Base-by-base conservation (phyloP, 53 echinoderm and acorn worm species). In the Arbacia lixula region DNA sequence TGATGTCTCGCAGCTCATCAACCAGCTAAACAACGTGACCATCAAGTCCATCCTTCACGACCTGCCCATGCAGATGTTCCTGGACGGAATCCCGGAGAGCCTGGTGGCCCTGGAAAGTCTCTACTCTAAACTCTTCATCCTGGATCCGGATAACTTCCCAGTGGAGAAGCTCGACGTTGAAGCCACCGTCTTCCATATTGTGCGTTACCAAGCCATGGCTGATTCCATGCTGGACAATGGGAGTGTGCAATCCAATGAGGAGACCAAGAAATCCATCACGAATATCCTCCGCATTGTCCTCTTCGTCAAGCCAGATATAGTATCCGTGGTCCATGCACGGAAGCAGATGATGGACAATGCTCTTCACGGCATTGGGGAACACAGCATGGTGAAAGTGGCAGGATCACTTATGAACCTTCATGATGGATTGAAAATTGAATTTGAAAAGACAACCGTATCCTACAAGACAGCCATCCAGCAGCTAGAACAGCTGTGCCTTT, bases 1-100 rank as follows among this genome's bases (percentile, higher is more conserved):
- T 17, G 96, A 95, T 56, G 88, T 91, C 43, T 95, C 96, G 0
- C 96, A 95, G 42, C 91, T 95, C 31, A 55, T 95, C 12, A 93
- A 95, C 55, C 93, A 95, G 77, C 88, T 95, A 53, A 72, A 88
- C 84, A 76, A 90, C 14, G 85, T 86, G 1, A 87, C 87, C 12
- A 36, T 93, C 28, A 89, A 85, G 46, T 84, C 89, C 5, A 91
- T 95, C 53, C 24, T 86, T 29, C 84, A 78, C n/a, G 93, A 91
- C 32, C 33, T 95, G 37, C 96, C 96, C 30, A 69, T 95, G 17
- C 39, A 62, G 28, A 35, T 60, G 24, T 73, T 93, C 40, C 84
- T 95, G 14, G 87, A 86, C 3, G 83, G 85, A 36, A 93, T 95
- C 51, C 96, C 96, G 16, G 61, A 87, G 24, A 91, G 91, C 2